Evolutionary conservation across 2,113 vertebrate genomes (phyloP), one percentile per base, ranked within the genome.

Genomic region (Plecotus auritus): DNA sequence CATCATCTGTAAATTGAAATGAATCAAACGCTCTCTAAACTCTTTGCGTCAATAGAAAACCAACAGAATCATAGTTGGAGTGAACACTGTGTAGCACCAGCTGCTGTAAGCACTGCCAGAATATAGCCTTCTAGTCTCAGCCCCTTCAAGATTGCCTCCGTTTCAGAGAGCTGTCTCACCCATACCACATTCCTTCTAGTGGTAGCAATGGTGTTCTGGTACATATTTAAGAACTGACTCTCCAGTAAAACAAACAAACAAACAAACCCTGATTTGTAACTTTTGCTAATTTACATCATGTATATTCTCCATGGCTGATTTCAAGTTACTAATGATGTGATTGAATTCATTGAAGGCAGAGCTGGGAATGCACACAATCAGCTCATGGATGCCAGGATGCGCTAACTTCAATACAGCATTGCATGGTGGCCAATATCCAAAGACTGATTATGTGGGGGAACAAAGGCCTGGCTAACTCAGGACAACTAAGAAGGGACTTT

Each of bases 1-100:
- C 13, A 70, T 45, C 32, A 88, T 86, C 82, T 95, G 42, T 66
- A 87, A 92, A 85, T 59, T 88, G 66, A 91, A 94, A 77, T 84
- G 22, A 77, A 22, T 45, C 51, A 83, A 90, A 91, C 26, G 9
- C 11, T 88, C 66, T 88, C 22, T 26, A 51, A 72, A 45, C 9
- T 37, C 16, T 93, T 74, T 37, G 26, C 64, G 87, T 91, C 72
- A 86, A 91, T 59, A 84, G 54, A 32, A 93, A 78, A 51, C 5
- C 9, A 78, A 61, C 13, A 59, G 30, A 61, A 85, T 47, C 14
- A 12, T 22, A 69, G 23, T 9, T 93, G 51, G 18, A 5, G 28
- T 56, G 47, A 42, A 81, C 22, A 54, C 0, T 37, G 17, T 26
- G 0, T 59, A 89, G 12, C 30, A 40, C 7, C 42, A 76, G 85